These are phyloP conservation scores for Diplogasteroides magnus DNA, from an alignment of 1,140 invertebrate species.

Conservation along the genomic window DNA sequence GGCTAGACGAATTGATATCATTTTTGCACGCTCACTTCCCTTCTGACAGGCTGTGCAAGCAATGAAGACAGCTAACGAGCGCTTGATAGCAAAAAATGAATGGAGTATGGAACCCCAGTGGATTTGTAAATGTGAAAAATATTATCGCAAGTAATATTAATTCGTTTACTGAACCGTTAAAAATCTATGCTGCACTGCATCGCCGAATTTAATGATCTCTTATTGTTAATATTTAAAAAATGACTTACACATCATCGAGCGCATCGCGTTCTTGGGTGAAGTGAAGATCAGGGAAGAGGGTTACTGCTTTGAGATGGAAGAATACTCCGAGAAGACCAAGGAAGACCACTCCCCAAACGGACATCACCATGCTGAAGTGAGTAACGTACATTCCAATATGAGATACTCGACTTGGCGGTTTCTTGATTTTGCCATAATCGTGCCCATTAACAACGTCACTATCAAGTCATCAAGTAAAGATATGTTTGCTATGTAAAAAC, in stretches of 20 bases:
- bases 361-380: conserved; percentile 53
- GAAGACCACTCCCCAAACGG: conserved; percentile 53
- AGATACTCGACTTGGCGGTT: too few species aligned
- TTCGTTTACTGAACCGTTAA: conserved; percentile 4
- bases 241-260: background rate
- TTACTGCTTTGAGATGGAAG: conserved; percentile 52
- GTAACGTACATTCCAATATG: too few species aligned
- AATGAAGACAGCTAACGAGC: too few species aligned
- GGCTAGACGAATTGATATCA: too few species aligned
- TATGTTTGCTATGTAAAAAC: background rate
- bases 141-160: conserved; percentile 20
- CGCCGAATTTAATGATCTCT: too few species aligned
- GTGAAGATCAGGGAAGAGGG: conserved; percentile 50
- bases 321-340: conserved; percentile 52
- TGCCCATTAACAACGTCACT: background rate
- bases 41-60: too few species aligned
- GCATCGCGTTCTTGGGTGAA: conserved; percentile 34
- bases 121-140: too few species aligned
- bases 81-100: too few species aligned
- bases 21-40: too few species aligned
- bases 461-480: conserved; percentile 2
- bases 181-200: too few species aligned
- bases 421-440: too few species aligned
- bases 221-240: background rate
- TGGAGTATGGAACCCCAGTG: too few species aligned